Conservation (phyloP, 2,797 vertebrate species). For the Sebastes steindachneri region DNA sequence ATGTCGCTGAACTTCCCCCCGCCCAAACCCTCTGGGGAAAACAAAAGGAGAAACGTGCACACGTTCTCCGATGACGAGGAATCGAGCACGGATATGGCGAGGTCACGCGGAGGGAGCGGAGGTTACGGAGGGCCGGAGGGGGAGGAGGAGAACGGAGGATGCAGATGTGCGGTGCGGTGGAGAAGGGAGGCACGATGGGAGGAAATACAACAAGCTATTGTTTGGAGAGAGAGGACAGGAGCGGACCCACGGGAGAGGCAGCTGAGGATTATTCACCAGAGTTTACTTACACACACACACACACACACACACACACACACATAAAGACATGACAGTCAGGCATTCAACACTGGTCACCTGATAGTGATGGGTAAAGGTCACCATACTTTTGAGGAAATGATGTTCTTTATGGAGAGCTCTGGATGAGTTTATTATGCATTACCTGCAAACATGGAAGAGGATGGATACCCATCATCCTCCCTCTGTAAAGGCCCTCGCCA, state of each 20-base stretch:
- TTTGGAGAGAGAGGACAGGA: conserved; percentile 72
- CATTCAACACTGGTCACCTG: conserved; percentile 36
- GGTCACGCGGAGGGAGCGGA: conserved; percentile 57
- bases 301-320: conserved; percentile 5
- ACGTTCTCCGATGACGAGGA: conserved; percentile 47
- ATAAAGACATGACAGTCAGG: conserved; percentile 8
- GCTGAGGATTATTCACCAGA: conserved; percentile 68
- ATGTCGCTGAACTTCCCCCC: conserved; percentile 53
- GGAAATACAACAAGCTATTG: conserved; percentile 84
- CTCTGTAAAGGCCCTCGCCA: no score
- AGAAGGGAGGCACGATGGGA: conserved; percentile 73
- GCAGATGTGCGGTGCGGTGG: conserved; percentile 75
- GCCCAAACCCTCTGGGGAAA: conserved; percentile 48
- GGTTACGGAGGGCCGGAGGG: conserved; percentile 45
- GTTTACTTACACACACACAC: conserved; percentile 24
- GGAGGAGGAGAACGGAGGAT: conserved; percentile 72
- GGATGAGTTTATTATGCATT: not conserved
- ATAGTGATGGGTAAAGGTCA: conserved; percentile 30
- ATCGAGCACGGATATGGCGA: conserved; percentile 44
- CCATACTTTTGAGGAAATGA: conserved; percentile 7
- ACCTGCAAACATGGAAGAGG: not conserved
- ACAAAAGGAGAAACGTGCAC: conserved; percentile 49
- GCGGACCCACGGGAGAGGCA: conserved; percentile 70
- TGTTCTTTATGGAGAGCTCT: not conserved
- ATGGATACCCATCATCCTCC: not conserved